Percentiles rank a stretch among this genome's conserved stretches.
phyloP scores from a whole-genome alignment of 2,797 vertebrate species.

The Sebastolobus alascanus region DNA sequence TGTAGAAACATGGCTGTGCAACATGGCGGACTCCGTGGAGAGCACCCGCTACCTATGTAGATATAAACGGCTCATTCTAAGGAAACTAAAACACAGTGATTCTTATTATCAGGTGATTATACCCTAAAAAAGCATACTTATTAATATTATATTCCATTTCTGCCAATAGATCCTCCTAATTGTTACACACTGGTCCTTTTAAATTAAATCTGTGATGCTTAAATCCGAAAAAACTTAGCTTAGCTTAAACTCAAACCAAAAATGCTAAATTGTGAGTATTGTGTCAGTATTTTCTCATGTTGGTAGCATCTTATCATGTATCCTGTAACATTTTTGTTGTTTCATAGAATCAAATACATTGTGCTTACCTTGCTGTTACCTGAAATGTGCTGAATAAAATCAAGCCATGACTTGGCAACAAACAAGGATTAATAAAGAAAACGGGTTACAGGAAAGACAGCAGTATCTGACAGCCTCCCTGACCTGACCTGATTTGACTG shows the following conservation, averaged over 20 bases:
- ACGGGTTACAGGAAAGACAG: conserved; percentile 13
- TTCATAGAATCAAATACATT: conserved; percentile 23
- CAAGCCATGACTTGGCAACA: background rate
- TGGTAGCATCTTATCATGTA: conserved; percentile 11
- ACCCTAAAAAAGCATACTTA: no score
- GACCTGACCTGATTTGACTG: conserved; percentile 40
- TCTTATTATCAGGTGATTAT: no score
- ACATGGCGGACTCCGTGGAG: no score
- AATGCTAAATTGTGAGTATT: conserved; percentile 7
- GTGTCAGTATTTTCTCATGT: conserved; percentile 19
- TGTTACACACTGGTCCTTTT: background rate
- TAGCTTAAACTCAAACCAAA: background rate
- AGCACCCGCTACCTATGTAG: no score
- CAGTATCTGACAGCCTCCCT: background rate
- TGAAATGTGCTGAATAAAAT: conserved; percentile 21
- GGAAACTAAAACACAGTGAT: no score
- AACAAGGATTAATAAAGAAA: conserved; percentile 2
- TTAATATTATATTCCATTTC: no score
- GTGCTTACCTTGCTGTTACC: conserved; percentile 8
- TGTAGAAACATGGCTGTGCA: no score
- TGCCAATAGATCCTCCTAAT: no score
- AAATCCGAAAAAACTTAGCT: background rate
- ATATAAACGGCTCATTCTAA: no score
- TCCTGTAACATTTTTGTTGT: conserved; percentile 15
- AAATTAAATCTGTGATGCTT: conserved; percentile 1